phyloP scores from a whole-genome alignment of 35 echinoderm and acorn worm genomes.

The Ophioderma brevispina region DNA sequence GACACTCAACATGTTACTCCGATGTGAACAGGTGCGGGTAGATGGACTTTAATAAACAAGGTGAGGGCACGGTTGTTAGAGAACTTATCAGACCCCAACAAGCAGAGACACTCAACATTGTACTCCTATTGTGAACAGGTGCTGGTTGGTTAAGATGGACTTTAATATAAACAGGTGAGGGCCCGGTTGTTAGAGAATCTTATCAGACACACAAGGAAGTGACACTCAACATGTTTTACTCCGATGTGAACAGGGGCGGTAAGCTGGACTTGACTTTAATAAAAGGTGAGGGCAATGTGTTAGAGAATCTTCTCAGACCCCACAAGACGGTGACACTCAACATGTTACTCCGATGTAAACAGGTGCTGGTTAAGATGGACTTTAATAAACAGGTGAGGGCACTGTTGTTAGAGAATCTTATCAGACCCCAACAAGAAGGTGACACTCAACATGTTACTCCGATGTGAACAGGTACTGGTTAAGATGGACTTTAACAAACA shows the following conservation, averaged over 20 bases:
- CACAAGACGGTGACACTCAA: too few species aligned
- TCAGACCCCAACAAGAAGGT: too few species aligned
- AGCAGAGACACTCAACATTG: neutral
- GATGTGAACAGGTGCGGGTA: slow-evolving; percentile 40
- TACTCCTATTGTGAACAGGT: neutral
- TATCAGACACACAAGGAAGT: neutral
- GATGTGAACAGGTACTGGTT: too few species aligned
- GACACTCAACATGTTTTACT: neutral
- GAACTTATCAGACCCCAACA: too few species aligned
- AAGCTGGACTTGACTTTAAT: neutral
- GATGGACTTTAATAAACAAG: slow-evolving; percentile 1
- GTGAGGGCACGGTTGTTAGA: neutral
- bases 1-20: neutral
- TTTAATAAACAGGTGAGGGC: too few species aligned
- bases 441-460: too few species aligned
- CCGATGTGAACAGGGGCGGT: neutral
- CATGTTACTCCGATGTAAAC: too few species aligned
- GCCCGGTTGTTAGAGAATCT: neutral
- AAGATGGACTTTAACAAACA: too few species aligned
- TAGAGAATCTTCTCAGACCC: too few species aligned
- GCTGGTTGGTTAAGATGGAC: slow-evolving; percentile 31
- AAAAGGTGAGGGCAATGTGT: too few species aligned
- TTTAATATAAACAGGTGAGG: neutral
- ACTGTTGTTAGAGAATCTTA: too few species aligned
- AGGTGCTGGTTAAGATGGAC: too few species aligned